Evolutionary conservation across 2,797 vertebrate species (phyloP), one percentile per base, ranked within the genome.

Genomic region (Ambastaia sidthimunki): DNA sequence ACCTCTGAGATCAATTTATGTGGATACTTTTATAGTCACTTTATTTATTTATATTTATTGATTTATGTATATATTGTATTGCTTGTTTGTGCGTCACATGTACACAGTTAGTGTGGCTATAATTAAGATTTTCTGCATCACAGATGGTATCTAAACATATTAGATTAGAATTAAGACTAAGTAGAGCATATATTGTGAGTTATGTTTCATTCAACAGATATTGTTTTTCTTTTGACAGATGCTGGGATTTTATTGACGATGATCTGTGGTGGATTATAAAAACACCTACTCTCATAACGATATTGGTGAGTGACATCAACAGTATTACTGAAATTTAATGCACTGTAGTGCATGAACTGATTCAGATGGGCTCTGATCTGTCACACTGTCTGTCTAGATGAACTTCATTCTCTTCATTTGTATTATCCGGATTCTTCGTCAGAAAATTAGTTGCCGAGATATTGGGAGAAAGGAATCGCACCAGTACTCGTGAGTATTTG

Each of bases 401-500:
- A 99, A 98, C 88, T 97, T 97, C 80, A 87, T 96, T 84, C 94
- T 99, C 70, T 98, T 99, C 85, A 94, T 98, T 77, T 94, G 95
- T 85, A 98, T 99, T 79, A 98, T 99, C 85, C 94, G 96, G 19
- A 98, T 99, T 83, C 90, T 99, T 67, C 93, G 94, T 0, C 97
- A 99, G 91, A 99, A 99, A 89, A 92, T 99, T 82, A 97, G 96
- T 78, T 97, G 96, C 54, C 96, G 96, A 0, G 95, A 99, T 0
- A 94, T 97, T 0, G 95, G 97, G 19, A 94, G 94, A 87, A 97
- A 92, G 7, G 95, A 98, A 86, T 96, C 95, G 71, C 96, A 96
- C 90, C 96, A 98, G 0, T 98, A 98, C 88, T 95, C 91, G 98
- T 99, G 92, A 91, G 97, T 94, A 44, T 74, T 25, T 50, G 7